Evolutionary conservation across 2,888 invertebrate genomes (phyloP), one percentile per base, ranked within the genome.

Genomic region (Pseudococcus jackbeardsleyi): DNA sequence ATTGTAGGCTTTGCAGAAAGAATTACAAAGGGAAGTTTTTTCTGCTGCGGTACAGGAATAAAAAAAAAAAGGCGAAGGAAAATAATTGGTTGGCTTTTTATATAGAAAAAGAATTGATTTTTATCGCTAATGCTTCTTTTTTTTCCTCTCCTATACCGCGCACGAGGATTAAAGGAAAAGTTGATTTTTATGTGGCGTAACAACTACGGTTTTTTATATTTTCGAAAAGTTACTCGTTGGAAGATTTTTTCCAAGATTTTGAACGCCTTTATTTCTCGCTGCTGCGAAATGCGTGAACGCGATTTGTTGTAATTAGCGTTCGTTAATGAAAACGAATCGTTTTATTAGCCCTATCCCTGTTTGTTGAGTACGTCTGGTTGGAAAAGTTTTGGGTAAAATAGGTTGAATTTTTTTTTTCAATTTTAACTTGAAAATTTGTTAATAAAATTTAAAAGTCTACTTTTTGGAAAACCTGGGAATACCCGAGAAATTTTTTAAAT

Each of bases 61-160:
- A 72, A 33, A 26, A 72, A 26, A 72, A 33, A 11, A 72, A 33
- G 33, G 3, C 1, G 19, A 59, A 59, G 9, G 19, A 72, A 72
- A 72, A 72, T 72, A 72, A 72, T 72, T 72, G 72, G 39, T 39
- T 39, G 33, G 72, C 72, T 72, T 72, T 72, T 72, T 72, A 72
- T 26, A 33, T 33, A 33, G 26, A 39, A 26, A 39, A 72, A 72
- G 72, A 72, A 72, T 72, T 72, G 72, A 72, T 72, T 72, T 72
- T 72, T 72, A 72, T 72, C 72, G 39, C n/a, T 72, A 72, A 72
- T 72, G 72, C 72, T 72, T 72, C 39, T 39, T 39, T 33, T 72
- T 72, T 39, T 72, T 72, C 22, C 22, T 22, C 1, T 33, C n/a
- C 39, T 17, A 17, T 72, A 72, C 39, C 12, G 8, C 11, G 39